These are phyloP conservation scores for Apostichopus californicus DNA, from an alignment of 35 echinoderm and acorn worm genomes.

Conservation along the genomic window DNA sequence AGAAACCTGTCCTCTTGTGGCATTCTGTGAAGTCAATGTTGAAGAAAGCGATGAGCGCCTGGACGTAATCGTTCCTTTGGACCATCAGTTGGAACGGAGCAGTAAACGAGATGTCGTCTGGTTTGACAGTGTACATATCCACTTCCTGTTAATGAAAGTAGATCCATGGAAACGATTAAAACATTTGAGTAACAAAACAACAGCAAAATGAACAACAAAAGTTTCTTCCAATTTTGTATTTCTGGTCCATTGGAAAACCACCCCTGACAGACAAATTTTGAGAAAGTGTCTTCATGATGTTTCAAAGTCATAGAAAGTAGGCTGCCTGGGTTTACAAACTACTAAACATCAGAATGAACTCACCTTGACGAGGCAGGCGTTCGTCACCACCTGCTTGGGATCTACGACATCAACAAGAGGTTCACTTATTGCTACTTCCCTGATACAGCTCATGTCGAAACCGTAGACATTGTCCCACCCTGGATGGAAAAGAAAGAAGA, in stretches of 20 bases:
- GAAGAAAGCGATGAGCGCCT: slow-evolving; percentile 93
- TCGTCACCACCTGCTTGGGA: slow-evolving; percentile 90
- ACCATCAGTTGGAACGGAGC: slow-evolving; percentile 83
- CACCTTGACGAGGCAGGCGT: slow-evolving; percentile 93
- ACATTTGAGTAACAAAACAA: neutral
- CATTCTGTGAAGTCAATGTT: slow-evolving; percentile 99
- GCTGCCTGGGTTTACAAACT: neutral
- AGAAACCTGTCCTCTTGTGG: slow-evolving; percentile 96
- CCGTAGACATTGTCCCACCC: slow-evolving; percentile 99
- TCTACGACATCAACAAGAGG: slow-evolving; percentile 93
- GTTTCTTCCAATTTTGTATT: neutral
- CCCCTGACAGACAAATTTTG: too few species aligned
- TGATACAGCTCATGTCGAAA: slow-evolving; percentile 99
- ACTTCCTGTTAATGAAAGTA: slow-evolving; percentile 70
- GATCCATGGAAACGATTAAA: neutral
- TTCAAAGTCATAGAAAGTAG: too few species aligned
- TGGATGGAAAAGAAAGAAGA: slow-evolving; percentile 31
- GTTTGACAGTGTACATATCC: slow-evolving; percentile 89
- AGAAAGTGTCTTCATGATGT: too few species aligned
- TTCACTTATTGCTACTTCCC: slow-evolving; percentile 90
- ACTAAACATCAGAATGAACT: slow-evolving; percentile 1
- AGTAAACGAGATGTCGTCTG: slow-evolving; percentile 77
- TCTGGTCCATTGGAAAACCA: too few species aligned
- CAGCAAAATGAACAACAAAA: neutral
- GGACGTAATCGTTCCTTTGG: slow-evolving; percentile 92